Evolutionary conservation across 2,113 vertebrate species (phyloP).

Genomic region (Percopsis transmontana): DNA sequence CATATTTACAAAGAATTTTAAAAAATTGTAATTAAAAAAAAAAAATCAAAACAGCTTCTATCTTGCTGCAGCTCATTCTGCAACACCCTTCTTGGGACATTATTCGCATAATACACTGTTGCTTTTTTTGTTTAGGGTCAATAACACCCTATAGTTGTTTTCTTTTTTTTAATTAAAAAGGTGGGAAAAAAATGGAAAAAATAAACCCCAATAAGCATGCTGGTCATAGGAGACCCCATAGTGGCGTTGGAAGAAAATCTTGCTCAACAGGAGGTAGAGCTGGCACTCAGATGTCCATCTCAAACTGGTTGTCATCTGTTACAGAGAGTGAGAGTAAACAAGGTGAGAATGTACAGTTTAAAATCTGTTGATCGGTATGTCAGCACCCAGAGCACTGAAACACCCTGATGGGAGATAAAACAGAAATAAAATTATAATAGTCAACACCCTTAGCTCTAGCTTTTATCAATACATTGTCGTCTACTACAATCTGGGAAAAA

Average conservation of each 20-base stretch:
- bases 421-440: too few relatives aligned
- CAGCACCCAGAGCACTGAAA: constrained; percentile 1
- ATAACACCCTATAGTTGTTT: constrained; percentile 45
- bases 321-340: constrained; percentile 7
- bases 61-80: constrained; percentile 44
- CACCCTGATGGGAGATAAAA: constrained; percentile 23
- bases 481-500: too few relatives aligned
- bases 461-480: constrained; percentile 19
- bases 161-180: constrained; percentile 15
- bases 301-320: constrained; percentile 78
- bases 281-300: constrained; percentile 78
- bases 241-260: constrained; percentile 45
- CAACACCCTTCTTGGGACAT: constrained; percentile 35
- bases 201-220: constrained; percentile 43
- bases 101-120: constrained; percentile 12
- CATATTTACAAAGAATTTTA: constrained; percentile 68
- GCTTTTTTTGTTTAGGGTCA: constrained; percentile 28
- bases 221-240: constrained; percentile 56
- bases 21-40: constrained; percentile 47
- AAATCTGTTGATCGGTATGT: constrained; percentile 1
- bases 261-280: constrained; percentile 71
- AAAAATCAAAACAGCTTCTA: constrained; percentile 49
- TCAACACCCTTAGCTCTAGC: too few relatives aligned
- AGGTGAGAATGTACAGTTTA: neutral
- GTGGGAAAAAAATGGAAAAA: constrained; percentile 30